Evolutionary conservation across 2,888 invertebrate species (phyloP), one percentile per base, ranked within the genome.

Genomic region (Formica aserva): DNA sequence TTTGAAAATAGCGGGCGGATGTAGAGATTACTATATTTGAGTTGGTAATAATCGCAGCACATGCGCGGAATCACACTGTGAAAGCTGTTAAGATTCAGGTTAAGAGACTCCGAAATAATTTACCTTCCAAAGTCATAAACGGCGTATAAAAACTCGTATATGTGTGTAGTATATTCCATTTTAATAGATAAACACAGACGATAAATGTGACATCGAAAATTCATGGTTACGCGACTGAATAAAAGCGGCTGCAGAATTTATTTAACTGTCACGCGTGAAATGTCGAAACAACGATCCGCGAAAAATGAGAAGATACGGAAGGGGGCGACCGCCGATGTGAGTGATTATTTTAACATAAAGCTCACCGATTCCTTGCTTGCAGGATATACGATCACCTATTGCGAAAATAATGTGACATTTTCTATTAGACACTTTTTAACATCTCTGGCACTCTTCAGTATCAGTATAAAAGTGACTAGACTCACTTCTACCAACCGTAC

Each of bases 331-430:
- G 86, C 71, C 26, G 91, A 93, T 85, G 94, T 93, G 77, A 91
- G 91, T 91, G 38, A 71, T 57, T 75, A 13, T 18, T 72, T 38
- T 6, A 41, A 82, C 15, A 69, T 26, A 22, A 66, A 13, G 55
- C 77, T 77, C 38, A 77, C 77, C 77, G 48, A 48, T 48, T 38
- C 29, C 38, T 67, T 45, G 60, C 65, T 84, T 45, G 22, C 18
- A 84, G 66, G 74, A 82, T 62, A 82, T 82, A 82, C 80, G 88
- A 93, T 94, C 94, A 94, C 88, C 93, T 93, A 87, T 91, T 88
- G 62, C 85, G 83, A 87, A 86, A 85, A 88, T 88, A 92, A 86
- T 85, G 88, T 90, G 90, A 91, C 94, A 94, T 94, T 92, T 93
- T 92, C 85, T 62, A 62, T 32, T 74, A 45, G 57, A 45, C 38